Conservation (phyloP, 2,888 invertebrate species). For the Parnassius apollo region DNA sequence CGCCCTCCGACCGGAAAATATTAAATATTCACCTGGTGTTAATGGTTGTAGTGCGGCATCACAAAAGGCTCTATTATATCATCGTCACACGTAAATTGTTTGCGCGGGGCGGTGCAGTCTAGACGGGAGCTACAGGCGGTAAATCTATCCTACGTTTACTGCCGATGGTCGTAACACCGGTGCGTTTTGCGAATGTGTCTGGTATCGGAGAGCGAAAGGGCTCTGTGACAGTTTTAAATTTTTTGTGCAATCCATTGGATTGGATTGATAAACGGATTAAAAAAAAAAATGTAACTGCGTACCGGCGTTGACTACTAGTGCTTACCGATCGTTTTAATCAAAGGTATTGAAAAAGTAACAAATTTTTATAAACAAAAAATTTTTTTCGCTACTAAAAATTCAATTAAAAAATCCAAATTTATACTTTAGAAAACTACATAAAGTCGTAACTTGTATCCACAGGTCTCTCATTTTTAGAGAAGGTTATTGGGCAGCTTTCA, state of each 20-base stretch:
- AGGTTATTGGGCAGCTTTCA: no score
- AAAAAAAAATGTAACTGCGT: background rate
- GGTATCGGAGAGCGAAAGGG: background rate
- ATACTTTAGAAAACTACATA: no score
- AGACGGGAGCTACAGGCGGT: slow-evolving; percentile 19
- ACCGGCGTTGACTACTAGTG: no score
- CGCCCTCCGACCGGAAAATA: background rate
- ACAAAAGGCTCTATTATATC: slow-evolving; percentile 15
- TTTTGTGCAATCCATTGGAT: background rate
- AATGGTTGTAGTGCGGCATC: background rate
- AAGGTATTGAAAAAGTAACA: no score
- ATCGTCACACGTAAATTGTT: slow-evolving; percentile 12
- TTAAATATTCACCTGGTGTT: slow-evolving; percentile 19
- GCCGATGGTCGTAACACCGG: background rate
- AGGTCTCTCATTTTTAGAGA: no score
- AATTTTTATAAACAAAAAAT: no score
- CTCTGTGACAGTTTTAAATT: slow-evolving; percentile 4
- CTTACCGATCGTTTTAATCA: no score
- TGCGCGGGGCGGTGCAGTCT: slow-evolving; percentile 18
- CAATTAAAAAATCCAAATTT: no score
- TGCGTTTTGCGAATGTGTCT: background rate
- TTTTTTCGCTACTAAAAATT: no score
- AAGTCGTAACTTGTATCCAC: no score
- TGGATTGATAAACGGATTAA: background rate
- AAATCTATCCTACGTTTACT: background rate